Conservation (phyloP, 2,888 invertebrate species). For the Lithophane socia region DNA sequence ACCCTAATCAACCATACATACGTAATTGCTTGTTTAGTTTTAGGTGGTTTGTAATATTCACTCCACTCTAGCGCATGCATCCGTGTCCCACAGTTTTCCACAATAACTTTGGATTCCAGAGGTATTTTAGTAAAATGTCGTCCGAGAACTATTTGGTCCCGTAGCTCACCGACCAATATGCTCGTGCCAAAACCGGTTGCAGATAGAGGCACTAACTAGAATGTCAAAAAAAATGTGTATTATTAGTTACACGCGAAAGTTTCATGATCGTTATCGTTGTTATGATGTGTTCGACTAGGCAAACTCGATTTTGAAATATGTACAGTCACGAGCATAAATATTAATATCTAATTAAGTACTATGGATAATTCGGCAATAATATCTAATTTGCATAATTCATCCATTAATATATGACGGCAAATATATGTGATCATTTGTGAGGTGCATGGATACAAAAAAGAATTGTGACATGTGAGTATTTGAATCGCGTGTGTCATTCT, state of each 20-base stretch:
- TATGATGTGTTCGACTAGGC: background rate
- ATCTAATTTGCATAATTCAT: background rate
- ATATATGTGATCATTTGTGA: too few species aligned
- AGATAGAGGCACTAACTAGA: conserved; percentile 85
- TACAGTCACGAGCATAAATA: background rate
- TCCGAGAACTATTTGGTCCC: conserved; percentile 91
- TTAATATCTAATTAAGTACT: background rate
- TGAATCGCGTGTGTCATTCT: background rate
- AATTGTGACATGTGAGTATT: background rate
- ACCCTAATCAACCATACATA: conserved; percentile 66
- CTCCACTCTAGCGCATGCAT: conserved; percentile 89
- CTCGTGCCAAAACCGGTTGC: conserved; percentile 92
- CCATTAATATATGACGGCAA: background rate
- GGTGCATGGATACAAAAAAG: background rate
- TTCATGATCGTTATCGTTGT: background rate
- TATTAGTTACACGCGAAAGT: background rate
- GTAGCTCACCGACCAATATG: conserved; percentile 91
- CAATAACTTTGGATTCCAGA: conserved; percentile 80
- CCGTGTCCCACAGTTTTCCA: conserved; percentile 90
- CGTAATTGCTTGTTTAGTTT: conserved; percentile 78
- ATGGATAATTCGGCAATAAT: background rate
- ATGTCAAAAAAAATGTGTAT: conserved; percentile 27
- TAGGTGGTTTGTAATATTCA: conserved; percentile 84
- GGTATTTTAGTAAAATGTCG: conserved; percentile 91
- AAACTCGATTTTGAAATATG: background rate